Conservation (phyloP, 1,140 invertebrate species). For the Meloidogyne chitwoodi region DNA sequence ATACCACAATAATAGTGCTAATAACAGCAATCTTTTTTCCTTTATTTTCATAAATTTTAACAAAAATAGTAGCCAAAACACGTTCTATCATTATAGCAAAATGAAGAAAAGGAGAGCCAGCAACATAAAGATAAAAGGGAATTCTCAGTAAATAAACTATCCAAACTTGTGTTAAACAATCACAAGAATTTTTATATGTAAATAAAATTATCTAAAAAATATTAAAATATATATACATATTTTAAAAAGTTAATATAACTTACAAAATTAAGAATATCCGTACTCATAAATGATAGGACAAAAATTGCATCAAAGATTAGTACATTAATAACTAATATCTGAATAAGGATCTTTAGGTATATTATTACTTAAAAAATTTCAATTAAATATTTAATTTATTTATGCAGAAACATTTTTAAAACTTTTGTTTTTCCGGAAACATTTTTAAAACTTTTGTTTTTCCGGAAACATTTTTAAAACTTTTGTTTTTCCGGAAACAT, state of each 20-base stretch:
- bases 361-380: too few relatives aligned
- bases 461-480: too few relatives aligned
- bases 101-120: slow-evolving; percentile 7
- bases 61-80: slow-evolving; percentile 5
- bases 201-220: neutral
- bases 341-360: neutral
- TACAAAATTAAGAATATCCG: slow-evolving; percentile 2
- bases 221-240: neutral
- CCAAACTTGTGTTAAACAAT: slow-evolving; percentile 12
- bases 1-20: neutral
- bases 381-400: too few relatives aligned
- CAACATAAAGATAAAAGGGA: slow-evolving; percentile 13
- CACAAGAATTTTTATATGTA: slow-evolving; percentile 1
- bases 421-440: too few relatives aligned
- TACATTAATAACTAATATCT: neutral
- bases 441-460: too few relatives aligned
- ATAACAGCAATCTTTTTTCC: slow-evolving; percentile 1
- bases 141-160: slow-evolving; percentile 7
- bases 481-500: too few relatives aligned
- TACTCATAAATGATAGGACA: neutral
- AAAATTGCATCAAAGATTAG: neutral
- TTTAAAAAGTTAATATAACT: neutral
- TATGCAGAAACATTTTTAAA: too few relatives aligned
- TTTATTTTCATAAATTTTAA: slow-evolving; percentile 7
- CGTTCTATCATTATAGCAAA: slow-evolving; percentile 14